A percentile compares a stretch with the other conserved stretches of the same genome.
Evolutionary conservation across 2,888 invertebrate genomes (phyloP).

Genomic region (Myopa testacea): DNA sequence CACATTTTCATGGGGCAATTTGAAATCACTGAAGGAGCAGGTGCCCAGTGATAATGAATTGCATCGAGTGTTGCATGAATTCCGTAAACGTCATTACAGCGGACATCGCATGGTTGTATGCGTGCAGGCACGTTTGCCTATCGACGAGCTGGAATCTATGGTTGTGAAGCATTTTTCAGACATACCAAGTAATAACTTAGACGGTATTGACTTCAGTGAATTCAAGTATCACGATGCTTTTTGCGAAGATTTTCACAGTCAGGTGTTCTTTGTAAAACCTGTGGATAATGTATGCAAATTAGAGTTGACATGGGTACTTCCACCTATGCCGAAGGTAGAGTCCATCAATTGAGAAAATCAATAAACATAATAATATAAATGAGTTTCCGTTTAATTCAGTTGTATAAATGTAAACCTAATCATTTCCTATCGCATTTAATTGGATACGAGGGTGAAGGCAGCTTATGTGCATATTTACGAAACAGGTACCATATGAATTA

Average conservation of each 20-base stretch:
- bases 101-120: conserved; percentile 90
- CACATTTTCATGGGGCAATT: conserved; percentile 89
- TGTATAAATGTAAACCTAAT: conserved; percentile 68
- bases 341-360: background rate
- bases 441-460: conserved; percentile 88
- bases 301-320: conserved; percentile 66
- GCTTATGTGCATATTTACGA: conserved; percentile 81
- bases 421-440: conserved; percentile 83
- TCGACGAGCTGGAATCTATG: conserved; percentile 65
- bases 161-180: conserved; percentile 74
- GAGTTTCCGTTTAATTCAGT: conserved; percentile 38
- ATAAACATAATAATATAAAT: background rate
- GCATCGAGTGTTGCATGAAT: conserved; percentile 78
- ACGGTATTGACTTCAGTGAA: conserved; percentile 73
- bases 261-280: conserved; percentile 78
- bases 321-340: conserved; percentile 55
- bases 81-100: conserved; percentile 83
- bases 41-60: conserved; percentile 76
- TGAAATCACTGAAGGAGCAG: conserved; percentile 77
- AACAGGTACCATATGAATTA: conserved; percentile 71
- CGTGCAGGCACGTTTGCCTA: conserved; percentile 74
- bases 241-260: conserved; percentile 59
- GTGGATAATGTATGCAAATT: conserved; percentile 79
- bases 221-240: conserved; percentile 65
- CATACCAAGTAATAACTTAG: conserved; percentile 76